Conservation (phyloP, 92 coral and sea anemone genomes). For the Montipora capitata region DNA sequence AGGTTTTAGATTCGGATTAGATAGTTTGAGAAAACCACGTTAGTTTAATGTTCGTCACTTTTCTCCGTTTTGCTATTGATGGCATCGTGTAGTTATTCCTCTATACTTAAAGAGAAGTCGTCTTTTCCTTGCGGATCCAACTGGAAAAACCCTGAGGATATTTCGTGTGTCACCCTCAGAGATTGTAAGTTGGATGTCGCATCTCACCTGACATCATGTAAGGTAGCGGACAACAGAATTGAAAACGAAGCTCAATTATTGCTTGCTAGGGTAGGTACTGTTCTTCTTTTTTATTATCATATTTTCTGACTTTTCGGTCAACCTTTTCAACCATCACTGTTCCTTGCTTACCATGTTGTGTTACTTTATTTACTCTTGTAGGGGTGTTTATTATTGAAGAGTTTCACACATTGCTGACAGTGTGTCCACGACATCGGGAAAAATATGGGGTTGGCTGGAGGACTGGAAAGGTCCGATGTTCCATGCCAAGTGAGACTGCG, state of each 20-base stretch:
- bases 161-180: slow-evolving; percentile 3
- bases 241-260: slow-evolving; percentile 34
- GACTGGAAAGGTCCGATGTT: slow-evolving; percentile 56
- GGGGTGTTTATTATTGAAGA: slow-evolving; percentile 51
- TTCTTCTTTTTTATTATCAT: background rate
- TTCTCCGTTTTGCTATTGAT: background rate
- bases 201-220: slow-evolving; percentile 20
- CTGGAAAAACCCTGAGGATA: slow-evolving; percentile 26
- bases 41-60: too few relatives aligned
- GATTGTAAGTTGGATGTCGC: slow-evolving; percentile 32
- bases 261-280: slow-evolving; percentile 49
- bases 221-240: slow-evolving; percentile 14
- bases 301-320: background rate
- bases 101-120: background rate
- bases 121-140: slow-evolving; percentile 1
- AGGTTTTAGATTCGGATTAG: background rate
- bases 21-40: background rate
- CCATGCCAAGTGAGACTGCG: slow-evolving; percentile 42
- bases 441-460: slow-evolving; percentile 45
- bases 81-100: slow-evolving; percentile 30
- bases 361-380: background rate
- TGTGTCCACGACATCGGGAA: slow-evolving; percentile 67
- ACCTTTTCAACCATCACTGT: background rate
- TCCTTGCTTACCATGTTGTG: background rate
- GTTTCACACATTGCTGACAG: slow-evolving; percentile 33